These are phyloP conservation scores for Tauraco erythrolophus DNA, from an alignment of 2,113 vertebrate genomes.

Conservation along the genomic window DNA sequence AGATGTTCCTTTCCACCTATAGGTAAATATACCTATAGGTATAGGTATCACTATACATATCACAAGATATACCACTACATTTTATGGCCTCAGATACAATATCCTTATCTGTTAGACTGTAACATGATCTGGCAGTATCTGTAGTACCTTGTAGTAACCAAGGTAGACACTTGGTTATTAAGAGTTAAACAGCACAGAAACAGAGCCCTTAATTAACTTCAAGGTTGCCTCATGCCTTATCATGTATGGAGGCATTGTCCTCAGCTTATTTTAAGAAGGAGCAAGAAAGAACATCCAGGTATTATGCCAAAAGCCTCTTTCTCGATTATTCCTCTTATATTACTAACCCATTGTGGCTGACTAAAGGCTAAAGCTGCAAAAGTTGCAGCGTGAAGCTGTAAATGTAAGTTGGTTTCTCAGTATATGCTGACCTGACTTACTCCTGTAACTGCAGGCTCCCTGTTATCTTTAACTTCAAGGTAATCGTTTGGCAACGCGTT, in stretches of 20 bases:
- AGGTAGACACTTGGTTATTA: neutral
- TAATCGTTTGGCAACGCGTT: neutral
- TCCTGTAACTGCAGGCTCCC: neutral
- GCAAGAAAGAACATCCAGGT: slow-evolving; percentile 42
- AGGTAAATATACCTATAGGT: neutral
- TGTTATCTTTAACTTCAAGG: slow-evolving; percentile 39
- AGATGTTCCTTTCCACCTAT: neutral
- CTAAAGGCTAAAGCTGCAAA: slow-evolving; percentile 39
- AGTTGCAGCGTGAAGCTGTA: slow-evolving; percentile 4
- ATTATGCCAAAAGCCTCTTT: slow-evolving; percentile 56
- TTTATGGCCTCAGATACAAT: neutral
- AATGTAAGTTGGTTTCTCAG: slow-evolving; percentile 26
- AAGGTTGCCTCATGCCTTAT: slow-evolving; percentile 1
- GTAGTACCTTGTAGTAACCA: neutral
- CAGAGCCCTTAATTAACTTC: slow-evolving; percentile 7
- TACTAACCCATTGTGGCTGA: slow-evolving; percentile 20
- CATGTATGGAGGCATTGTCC: slow-evolving; percentile 20
- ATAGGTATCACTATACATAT: too few relatives aligned
- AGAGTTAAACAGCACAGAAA: slow-evolving; percentile 45
- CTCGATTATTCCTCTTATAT: slow-evolving; percentile 26
- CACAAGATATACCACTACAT: too few relatives aligned
- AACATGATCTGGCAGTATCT: neutral
- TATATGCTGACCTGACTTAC: slow-evolving; percentile 32
- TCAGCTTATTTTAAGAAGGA: slow-evolving; percentile 45
- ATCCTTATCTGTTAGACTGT: neutral